A percentile compares a stretch with the other conserved stretches of the same genome.
phyloP scores from a whole-genome alignment of 2,797 vertebrate species.

The Melopsittacus undulatus region DNA sequence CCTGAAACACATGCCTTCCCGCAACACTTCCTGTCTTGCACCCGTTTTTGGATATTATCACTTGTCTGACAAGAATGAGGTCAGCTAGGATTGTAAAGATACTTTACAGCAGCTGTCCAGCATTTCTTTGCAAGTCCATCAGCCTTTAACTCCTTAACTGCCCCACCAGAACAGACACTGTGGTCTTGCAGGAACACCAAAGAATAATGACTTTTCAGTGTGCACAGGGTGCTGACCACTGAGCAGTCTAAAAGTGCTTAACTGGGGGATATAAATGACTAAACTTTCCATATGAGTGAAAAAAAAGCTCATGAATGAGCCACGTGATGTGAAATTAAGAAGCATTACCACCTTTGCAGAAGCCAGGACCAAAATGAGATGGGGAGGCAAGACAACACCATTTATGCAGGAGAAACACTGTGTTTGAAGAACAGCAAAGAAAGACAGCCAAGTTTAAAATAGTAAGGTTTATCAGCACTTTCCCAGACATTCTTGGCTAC shows the following conservation, averaged over 20 bases:
- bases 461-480: not conserved
- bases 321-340: not conserved
- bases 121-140: conserved; percentile 6
- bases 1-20: conserved; percentile 53
- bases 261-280: not conserved
- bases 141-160: conserved; percentile 41
- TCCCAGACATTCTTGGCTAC: not conserved
- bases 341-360: not conserved
- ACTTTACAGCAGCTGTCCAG: conserved; percentile 28
- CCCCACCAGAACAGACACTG: not conserved
- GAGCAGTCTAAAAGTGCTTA: not conserved
- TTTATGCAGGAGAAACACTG: not conserved
- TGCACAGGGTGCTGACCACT: not conserved
- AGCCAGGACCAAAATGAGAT: not conserved
- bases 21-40: conserved; percentile 20
- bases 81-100: conserved; percentile 42
- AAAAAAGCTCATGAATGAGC: not conserved
- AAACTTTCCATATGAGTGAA: not conserved
- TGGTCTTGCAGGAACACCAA: not conserved
- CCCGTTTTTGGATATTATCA: conserved; percentile 36
- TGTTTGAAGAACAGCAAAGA: not conserved
- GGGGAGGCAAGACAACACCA: not conserved
- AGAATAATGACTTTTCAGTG: not conserved
- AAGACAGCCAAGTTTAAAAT: not conserved
- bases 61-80: conserved; percentile 55